Conservation (phyloP, 2,888 invertebrate genomes). For the Andrena haemorrhoa region DNA sequence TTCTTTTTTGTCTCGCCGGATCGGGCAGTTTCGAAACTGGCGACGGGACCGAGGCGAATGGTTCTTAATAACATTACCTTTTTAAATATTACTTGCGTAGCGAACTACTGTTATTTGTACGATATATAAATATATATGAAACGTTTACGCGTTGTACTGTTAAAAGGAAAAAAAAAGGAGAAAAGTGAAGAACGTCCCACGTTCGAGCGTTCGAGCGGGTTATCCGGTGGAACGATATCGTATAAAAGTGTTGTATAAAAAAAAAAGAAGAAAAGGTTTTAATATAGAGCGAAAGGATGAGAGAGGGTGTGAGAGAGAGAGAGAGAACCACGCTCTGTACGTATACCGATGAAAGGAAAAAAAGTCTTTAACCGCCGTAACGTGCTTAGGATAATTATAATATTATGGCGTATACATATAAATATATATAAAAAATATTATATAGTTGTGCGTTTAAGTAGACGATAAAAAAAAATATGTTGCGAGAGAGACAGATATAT, state of each 20-base stretch:
- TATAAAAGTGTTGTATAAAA: constrained; percentile 69
- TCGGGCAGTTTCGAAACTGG: constrained; percentile 66
- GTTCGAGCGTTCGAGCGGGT: constrained; percentile 18
- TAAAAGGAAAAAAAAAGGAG: constrained; percentile 25
- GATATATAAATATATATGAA: constrained; percentile 63
- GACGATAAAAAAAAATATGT: constrained; percentile 60
- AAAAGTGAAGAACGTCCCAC: constrained; percentile 7
- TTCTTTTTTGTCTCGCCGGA: not conserved
- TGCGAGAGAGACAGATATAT: constrained; percentile 71
- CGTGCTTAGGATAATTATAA: constrained; percentile 52
- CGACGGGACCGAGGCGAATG: constrained; percentile 61
- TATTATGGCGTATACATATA: constrained; percentile 57
- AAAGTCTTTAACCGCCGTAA: constrained; percentile 54
- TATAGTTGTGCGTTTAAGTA: constrained; percentile 63
- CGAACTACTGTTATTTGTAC: constrained; percentile 78
- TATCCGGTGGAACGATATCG: constrained; percentile 32
- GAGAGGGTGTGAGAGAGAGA: constrained; percentile 22
- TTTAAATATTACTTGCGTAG: constrained; percentile 71
- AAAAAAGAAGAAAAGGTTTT: constrained; percentile 31
- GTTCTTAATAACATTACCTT: constrained; percentile 64
- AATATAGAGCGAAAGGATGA: constrained; percentile 24
- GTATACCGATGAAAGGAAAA: constrained; percentile 63
- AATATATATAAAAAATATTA: constrained; percentile 6
- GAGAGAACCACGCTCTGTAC: constrained; percentile 70
- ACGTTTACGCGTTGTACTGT: constrained; percentile 73